Conservation (phyloP, 2,113 vertebrate species). For the Alaudala cheleensis region DNA sequence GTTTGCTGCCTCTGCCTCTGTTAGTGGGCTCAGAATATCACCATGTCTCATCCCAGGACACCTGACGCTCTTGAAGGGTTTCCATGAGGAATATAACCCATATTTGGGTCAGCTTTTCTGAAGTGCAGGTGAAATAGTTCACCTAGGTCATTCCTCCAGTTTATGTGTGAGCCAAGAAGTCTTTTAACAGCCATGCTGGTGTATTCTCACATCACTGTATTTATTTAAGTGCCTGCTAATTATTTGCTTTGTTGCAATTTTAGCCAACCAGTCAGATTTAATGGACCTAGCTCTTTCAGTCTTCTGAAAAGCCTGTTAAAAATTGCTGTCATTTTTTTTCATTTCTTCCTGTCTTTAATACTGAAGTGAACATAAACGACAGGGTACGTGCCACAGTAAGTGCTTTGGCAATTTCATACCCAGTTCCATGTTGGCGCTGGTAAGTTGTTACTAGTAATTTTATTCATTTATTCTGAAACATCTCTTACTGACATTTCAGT, state of each 20-base stretch:
- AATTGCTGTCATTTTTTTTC: not conserved
- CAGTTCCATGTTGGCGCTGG: not conserved
- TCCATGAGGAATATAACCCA: not conserved
- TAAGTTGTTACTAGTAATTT: conserved; percentile 47
- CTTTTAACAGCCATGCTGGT: not conserved
- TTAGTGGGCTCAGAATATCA: not conserved
- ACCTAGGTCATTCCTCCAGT: not conserved
- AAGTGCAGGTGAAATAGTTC: not conserved
- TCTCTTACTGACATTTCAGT: conserved; percentile 35
- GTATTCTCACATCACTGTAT: not conserved
- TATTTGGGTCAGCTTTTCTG: not conserved
- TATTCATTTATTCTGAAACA: conserved; percentile 62
- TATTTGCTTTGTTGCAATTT: not conserved
- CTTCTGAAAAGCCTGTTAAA: not conserved
- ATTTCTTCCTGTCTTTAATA: not conserved
- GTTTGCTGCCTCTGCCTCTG: not conserved
- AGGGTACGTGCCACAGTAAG: not conserved
- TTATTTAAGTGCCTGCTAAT: not conserved
- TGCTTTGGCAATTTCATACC: conserved; percentile 16
- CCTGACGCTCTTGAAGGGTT: not conserved
- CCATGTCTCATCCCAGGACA: not conserved
- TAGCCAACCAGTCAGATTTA: not conserved
- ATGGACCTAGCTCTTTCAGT: not conserved
- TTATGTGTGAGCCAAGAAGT: not conserved
- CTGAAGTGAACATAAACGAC: not conserved